These are phyloP conservation scores for Drosophila aff. DNA, from an alignment of 1,140 invertebrate species.

Conservation along the genomic window DNA sequence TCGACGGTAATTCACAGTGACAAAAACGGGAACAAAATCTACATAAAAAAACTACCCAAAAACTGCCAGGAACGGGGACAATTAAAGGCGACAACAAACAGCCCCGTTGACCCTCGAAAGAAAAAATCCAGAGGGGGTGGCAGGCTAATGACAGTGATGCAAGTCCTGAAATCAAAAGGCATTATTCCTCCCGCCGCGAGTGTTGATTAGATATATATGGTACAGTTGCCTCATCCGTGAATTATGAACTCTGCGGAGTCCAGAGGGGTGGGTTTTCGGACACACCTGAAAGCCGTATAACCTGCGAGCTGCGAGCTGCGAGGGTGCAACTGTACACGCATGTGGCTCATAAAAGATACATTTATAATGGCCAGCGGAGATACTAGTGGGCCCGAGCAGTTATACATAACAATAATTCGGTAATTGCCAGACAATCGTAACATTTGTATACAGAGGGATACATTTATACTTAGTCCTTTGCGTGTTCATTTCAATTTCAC, in stretches of 20 bases:
- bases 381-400: constrained; percentile 62
- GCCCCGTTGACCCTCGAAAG: constrained; percentile 55
- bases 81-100: constrained; percentile 83
- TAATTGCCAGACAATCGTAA: constrained; percentile 82
- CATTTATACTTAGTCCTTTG: constrained; percentile 37
- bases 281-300: constrained; percentile 80
- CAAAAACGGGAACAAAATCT: constrained; percentile 55
- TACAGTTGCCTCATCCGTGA: constrained; percentile 74
- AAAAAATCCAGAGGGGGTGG: constrained; percentile 50
- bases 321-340: constrained; percentile 67
- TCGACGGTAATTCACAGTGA: constrained; percentile 69
- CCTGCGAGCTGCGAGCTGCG: constrained; percentile 60
- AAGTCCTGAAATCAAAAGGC: constrained; percentile 78
- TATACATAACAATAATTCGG: constrained; percentile 83
- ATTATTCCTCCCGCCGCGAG: constrained; percentile 54
- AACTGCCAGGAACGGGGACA: constrained; percentile 47
- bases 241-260: constrained; percentile 27
- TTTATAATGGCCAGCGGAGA: constrained; percentile 71
- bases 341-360: constrained; percentile 72
- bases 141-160: constrained; percentile 77
- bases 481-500: constrained; percentile 76
- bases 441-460: constrained; percentile 64
- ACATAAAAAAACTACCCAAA: constrained; percentile 74
- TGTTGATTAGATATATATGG: constrained; percentile 65
- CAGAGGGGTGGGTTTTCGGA: constrained; percentile 48